These are phyloP conservation scores for Mimas tiliae DNA, from an alignment of 2,888 invertebrate species.

Conservation along the genomic window DNA sequence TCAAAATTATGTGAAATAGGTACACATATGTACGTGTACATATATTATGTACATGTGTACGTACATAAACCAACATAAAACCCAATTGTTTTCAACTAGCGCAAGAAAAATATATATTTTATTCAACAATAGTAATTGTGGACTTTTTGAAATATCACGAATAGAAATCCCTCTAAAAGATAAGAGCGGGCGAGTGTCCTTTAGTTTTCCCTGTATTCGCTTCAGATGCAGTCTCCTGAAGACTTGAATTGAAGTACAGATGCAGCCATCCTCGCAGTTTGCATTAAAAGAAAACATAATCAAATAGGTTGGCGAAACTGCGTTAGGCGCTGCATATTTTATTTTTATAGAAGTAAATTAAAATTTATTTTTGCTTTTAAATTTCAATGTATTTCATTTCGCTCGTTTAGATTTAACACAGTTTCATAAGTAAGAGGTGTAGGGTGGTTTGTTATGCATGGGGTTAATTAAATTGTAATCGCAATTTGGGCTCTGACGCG, in stretches of 20 bases:
- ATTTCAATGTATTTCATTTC: no score
- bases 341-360: neutral
- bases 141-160: neutral
- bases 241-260: neutral
- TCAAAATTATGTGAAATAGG: neutral
- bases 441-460: neutral
- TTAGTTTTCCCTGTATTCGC: neutral
- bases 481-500: neutral
- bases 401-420: no score
- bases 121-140: slow-evolving; percentile 7
- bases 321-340: neutral
- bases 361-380: neutral
- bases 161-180: neutral
- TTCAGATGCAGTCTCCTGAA: neutral
- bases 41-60: no score
- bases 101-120: slow-evolving; percentile 1
- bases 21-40: no score
- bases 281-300: slow-evolving; percentile 14
- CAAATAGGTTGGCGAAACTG: neutral
- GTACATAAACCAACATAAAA: neutral
- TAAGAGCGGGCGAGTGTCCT: slow-evolving; percentile 10
- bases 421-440: no score
- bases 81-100: neutral
- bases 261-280: neutral
- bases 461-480: slow-evolving; percentile 18